Evolutionary conservation across 2,888 invertebrate genomes (phyloP), one percentile per base, ranked within the genome.

Genomic region (Timema podura): DNA sequence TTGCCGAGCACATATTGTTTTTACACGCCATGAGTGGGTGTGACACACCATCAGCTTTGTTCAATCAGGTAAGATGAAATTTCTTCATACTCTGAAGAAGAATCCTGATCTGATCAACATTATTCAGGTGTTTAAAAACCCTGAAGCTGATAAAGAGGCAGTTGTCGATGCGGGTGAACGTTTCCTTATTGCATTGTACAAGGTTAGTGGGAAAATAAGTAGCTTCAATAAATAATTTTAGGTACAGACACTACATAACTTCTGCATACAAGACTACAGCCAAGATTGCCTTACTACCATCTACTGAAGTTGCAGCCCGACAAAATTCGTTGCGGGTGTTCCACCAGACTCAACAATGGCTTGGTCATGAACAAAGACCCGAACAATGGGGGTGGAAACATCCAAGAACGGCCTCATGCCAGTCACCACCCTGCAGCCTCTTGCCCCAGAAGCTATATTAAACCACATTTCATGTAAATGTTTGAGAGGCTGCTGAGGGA

Each of bases 231-330:
- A 67, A 67, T 16, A 51, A 67, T 3, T 44, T 46, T 5, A 65
- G 65, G 15, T 65, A 65, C 3, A 48, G 65, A n/a, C 47, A 46
- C 46, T 65, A 6, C 47, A 48, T 30, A 65, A 47, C 5, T 8
- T 47, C n/a, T n/a, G 46, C 65, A 48, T 65, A 65, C 47, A 65
- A 65, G 47, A 45, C 5, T 5, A 65, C 11, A 46, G 5, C 13
- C 6, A 46, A 65, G 9, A 47, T 65, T 46, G 65, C 65, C 9
- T 65, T 57, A 5, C 15, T 68, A 8, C 57, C 68, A 5, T 44
- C 59, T 13, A 68, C 57, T 46, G 46, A 54, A 54, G 68, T 16
- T 30, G 68, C 57, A 46, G 68, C 68, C 46, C 49, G 11, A 68
- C 57, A 68, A 54, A 57, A 68, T 68, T 65, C 47, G 48, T 5